Evolutionary conservation across 2,113 vertebrate species (phyloP).

Genomic region (Pangasianodon hypophthalmus): DNA sequence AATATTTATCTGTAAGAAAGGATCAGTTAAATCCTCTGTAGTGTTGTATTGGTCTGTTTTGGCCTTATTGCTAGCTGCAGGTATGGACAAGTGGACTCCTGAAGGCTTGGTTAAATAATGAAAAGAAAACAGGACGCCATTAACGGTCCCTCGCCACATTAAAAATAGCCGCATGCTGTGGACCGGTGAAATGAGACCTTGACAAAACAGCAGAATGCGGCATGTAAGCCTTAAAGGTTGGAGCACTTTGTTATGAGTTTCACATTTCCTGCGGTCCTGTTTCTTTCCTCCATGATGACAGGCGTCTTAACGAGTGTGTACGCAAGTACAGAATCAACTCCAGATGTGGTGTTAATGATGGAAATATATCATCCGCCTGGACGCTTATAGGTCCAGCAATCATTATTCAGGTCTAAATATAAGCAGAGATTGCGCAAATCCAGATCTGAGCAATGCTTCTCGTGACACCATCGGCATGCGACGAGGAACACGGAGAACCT

Average conservation of each 20-base stretch:
- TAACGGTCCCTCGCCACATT: conserved; percentile 29
- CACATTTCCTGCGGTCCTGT: conserved; percentile 54
- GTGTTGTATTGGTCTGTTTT: neutral
- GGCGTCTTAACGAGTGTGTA: conserved; percentile 18
- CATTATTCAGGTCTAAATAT: neutral
- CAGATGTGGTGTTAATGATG: neutral
- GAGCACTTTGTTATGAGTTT: conserved; percentile 33
- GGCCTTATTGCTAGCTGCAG: neutral
- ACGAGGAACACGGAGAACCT: neutral
- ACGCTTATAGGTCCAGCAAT: neutral
- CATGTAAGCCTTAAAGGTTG: conserved; percentile 61
- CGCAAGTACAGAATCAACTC: neutral
- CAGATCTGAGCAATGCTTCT: neutral
- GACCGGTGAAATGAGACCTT: conserved; percentile 67
- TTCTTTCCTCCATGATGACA: conserved; percentile 44
- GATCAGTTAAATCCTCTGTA: neutral
- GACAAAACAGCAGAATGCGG: conserved; percentile 70
- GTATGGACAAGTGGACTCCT: neutral
- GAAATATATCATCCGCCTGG: neutral
- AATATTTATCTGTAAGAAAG: neutral
- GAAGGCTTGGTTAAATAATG: neutral
- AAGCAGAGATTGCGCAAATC: neutral
- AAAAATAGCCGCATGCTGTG: conserved; percentile 64
- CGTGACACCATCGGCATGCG: neutral
- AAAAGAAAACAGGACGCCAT: conserved; percentile 32